These are phyloP conservation scores for Virgularia gustaviana DNA, from an alignment of 92 coral and sea anemone genomes.

Conservation along the genomic window DNA sequence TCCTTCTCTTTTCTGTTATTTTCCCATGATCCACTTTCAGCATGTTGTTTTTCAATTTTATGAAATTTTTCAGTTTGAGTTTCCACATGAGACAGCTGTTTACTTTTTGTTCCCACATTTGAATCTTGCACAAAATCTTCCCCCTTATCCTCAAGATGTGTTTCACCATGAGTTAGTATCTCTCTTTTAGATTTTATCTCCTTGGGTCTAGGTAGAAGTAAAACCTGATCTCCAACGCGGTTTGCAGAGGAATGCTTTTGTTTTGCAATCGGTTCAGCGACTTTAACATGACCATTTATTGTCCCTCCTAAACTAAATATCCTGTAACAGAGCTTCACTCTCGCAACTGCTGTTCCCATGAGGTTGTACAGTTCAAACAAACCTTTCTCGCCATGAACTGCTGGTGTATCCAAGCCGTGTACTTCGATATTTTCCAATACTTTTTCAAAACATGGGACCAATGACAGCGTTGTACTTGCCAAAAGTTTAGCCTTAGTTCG, in stretches of 20 bases:
- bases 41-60: not conserved
- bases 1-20: no score
- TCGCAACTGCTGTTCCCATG: constrained; percentile 78
- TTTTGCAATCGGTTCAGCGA: constrained; percentile 45
- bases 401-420: constrained; percentile 71
- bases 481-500: constrained; percentile 63
- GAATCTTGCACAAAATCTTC: no score
- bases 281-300: constrained; percentile 71
- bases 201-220: not conserved
- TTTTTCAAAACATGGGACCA: constrained; percentile 60
- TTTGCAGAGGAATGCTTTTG: constrained; percentile 25
- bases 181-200: not conserved
- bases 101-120: no score
- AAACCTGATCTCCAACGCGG: not conserved
- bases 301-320: constrained; percentile 87
- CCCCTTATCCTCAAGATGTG: not conserved
- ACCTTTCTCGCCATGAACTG: constrained; percentile 67
- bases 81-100: no score
- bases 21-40: not conserved
- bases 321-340: constrained; percentile 61
- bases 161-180: not conserved
- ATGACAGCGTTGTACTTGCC: constrained; percentile 72
- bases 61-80: constrained; percentile 46
- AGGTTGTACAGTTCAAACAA: constrained; percentile 68
- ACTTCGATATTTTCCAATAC: constrained; percentile 55